Evolutionary conservation across 2,113 vertebrate genomes (phyloP).

Genomic region (Cottus gobio): DNA sequence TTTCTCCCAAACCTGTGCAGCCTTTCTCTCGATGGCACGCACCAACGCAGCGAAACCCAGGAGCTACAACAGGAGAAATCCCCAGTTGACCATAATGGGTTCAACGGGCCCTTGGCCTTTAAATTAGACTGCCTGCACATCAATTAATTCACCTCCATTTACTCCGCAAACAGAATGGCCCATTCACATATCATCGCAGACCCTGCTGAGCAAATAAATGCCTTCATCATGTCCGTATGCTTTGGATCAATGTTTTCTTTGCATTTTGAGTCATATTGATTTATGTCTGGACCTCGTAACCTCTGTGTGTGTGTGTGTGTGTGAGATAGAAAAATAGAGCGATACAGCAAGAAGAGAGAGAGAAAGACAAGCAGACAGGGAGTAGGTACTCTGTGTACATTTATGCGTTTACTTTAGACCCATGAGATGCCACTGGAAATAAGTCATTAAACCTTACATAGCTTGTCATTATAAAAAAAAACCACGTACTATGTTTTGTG

Average conservation of each 20-base stretch:
- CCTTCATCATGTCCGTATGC: slow-evolving; percentile 69
- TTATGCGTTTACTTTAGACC: slow-evolving; percentile 34
- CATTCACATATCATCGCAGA: slow-evolving; percentile 68
- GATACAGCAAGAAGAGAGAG: slow-evolving; percentile 14
- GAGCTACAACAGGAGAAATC: slow-evolving; percentile 42
- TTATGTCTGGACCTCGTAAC: slow-evolving; percentile 60
- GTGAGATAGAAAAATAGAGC: slow-evolving; percentile 46
- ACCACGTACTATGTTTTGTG: slow-evolving; percentile 68
- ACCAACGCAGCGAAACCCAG: slow-evolving; percentile 50
- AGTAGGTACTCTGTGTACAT: slow-evolving; percentile 30
- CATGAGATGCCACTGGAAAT: slow-evolving; percentile 59
- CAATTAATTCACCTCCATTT: slow-evolving; percentile 71
- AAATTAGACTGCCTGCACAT: slow-evolving; percentile 67
- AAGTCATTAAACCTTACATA: slow-evolving; percentile 63
- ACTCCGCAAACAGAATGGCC: slow-evolving; percentile 69
- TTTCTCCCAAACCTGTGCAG: slow-evolving; percentile 21
- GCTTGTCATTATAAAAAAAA: slow-evolving; percentile 62
- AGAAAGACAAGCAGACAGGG: slow-evolving; percentile 25
- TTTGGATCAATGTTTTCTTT: slow-evolving; percentile 71
- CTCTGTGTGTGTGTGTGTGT: slow-evolving; percentile 25
- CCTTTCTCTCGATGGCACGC: slow-evolving; percentile 20
- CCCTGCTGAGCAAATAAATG: slow-evolving; percentile 69
- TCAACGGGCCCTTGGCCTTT: slow-evolving; percentile 51
- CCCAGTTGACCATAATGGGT: slow-evolving; percentile 45
- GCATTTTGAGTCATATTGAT: slow-evolving; percentile 69